Conservation (phyloP, 2,113 vertebrate genomes). For the Mixornis gularis region DNA sequence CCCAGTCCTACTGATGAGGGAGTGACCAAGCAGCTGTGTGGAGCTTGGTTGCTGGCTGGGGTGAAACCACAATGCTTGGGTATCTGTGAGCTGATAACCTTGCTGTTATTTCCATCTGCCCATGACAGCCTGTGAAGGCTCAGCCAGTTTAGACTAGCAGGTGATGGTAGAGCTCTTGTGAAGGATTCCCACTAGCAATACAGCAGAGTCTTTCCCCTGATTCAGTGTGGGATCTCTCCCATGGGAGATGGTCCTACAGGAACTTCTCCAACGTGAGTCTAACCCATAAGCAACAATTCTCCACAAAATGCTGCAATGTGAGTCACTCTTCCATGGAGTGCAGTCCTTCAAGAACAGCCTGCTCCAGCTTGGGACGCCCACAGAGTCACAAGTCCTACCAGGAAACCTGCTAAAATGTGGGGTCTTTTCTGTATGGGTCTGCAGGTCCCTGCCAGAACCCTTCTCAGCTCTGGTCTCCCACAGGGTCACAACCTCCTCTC, state of each 20-base stretch:
- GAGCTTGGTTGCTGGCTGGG: background rate
- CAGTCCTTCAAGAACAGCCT: background rate
- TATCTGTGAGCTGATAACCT: background rate
- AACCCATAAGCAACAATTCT: background rate
- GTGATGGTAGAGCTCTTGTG: background rate
- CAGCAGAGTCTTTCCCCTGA: background rate
- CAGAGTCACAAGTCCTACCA: background rate
- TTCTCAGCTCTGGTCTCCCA: background rate
- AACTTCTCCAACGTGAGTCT: accelerated
- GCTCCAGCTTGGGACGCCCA: background rate
- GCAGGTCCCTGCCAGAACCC: accelerated
- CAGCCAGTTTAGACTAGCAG: background rate
- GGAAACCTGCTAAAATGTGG: background rate
- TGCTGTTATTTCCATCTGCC: background rate
- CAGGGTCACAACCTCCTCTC: background rate
- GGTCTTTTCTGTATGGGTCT: background rate
- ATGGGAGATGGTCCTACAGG: accelerated
- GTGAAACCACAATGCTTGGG: background rate
- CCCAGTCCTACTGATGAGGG: background rate
- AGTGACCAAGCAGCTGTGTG: background rate
- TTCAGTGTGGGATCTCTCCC: accelerated
- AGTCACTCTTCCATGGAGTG: background rate
- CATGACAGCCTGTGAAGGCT: background rate
- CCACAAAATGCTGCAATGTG: background rate
- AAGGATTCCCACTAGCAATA: background rate